Evolutionary conservation across 2,113 vertebrate genomes (phyloP).

Genomic region (Barnardius zonarius): DNA sequence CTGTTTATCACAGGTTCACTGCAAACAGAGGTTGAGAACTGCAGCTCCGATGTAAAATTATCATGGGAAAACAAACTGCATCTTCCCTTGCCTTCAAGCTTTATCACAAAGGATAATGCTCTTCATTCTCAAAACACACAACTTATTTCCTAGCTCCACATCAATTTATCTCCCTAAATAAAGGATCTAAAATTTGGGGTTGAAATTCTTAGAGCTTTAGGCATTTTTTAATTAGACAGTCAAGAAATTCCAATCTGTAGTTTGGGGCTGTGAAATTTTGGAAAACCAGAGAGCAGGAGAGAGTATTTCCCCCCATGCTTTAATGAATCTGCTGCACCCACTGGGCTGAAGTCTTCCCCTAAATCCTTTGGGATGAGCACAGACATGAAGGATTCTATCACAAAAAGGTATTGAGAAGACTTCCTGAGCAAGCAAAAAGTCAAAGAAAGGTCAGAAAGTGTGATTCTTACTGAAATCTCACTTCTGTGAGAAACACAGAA

Average conservation of each 20-base stretch:
- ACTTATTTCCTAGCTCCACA: neutral
- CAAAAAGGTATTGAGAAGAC: neutral
- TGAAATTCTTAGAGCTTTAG: neutral
- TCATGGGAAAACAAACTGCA: neutral
- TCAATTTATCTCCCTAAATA: neutral
- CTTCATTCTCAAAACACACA: constrained; percentile 3
- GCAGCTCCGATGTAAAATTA: neutral
- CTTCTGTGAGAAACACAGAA: neutral
- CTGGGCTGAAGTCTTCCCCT: neutral
- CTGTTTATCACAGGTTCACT: neutral
- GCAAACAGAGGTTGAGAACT: neutral
- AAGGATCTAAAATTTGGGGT: neutral
- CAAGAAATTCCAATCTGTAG: neutral
- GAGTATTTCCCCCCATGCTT: neutral
- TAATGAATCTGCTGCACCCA: neutral
- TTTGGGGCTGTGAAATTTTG: neutral
- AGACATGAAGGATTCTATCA: neutral
- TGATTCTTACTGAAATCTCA: neutral
- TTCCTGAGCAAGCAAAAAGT: constrained; percentile 3
- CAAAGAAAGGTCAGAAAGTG: neutral
- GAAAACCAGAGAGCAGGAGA: neutral
- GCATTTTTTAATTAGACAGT: constrained; percentile 26
- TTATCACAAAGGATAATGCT: neutral
- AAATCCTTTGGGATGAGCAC: neutral
- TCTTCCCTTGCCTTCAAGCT: neutral